Conservation (phyloP, 1,140 invertebrate genomes). For the Lamellibrachia luymesi region DNA sequence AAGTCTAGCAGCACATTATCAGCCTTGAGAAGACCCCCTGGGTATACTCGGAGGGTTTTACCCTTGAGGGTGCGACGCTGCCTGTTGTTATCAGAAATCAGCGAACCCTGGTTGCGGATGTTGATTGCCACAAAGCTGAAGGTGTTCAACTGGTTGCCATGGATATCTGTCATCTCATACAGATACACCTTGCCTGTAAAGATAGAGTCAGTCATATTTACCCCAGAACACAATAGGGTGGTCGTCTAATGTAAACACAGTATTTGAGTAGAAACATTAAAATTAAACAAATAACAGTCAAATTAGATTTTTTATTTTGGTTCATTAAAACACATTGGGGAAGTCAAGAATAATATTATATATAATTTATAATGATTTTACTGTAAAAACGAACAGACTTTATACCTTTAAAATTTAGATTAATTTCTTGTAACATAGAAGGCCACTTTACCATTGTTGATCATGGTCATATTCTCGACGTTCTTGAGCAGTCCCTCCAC, state of each 20-base stretch:
- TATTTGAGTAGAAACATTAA: no score
- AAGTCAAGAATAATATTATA: no score
- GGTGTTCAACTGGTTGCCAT: constrained; percentile 34
- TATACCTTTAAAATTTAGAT: no score
- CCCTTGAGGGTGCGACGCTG: constrained; percentile 33
- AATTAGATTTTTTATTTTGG: no score
- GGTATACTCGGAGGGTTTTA: constrained; percentile 31
- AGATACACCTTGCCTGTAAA: constrained; percentile 38
- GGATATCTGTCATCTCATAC: constrained; percentile 40
- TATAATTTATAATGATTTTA: no score
- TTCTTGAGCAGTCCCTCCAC: constrained; percentile 41
- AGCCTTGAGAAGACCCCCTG: constrained; percentile 33
- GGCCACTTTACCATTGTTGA: constrained; percentile 37
- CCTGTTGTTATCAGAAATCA: constrained; percentile 37
- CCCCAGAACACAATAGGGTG: no score
- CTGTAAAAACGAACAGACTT: no score
- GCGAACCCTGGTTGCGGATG: constrained; percentile 41
- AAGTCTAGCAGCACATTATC: constrained; percentile 32
- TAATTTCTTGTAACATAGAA: background rate
- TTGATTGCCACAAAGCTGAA: constrained; percentile 38
- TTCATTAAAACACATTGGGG: no score
- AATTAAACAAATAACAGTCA: no score
- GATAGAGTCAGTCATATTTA: background rate
- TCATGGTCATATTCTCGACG: constrained; percentile 45
- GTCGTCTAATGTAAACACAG: no score